Base-by-base conservation (phyloP, 2,113 vertebrate species). In the Capreolus pygargus region DNA sequence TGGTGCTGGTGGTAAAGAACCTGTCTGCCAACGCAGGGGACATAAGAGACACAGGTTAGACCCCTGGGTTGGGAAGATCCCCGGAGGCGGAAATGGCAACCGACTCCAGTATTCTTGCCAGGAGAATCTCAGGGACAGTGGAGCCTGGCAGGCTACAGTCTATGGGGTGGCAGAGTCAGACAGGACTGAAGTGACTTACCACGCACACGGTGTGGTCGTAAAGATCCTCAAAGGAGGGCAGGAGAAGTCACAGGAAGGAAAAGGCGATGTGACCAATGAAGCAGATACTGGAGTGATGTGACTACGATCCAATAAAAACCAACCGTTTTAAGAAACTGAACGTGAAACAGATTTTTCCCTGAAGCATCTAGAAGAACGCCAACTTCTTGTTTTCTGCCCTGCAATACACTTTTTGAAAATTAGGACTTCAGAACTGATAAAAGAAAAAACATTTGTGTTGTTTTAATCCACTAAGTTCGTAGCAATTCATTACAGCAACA, bases 181-280 rank as follows among this genome's bases (percentile, higher is more conserved):
- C 23, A 27, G 25, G 36, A 76, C 39, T 76, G 70, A 27, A 43
- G 70, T 76, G 39, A 76, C 36, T 76, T 76, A 27, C 5, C 39
- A 76, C 0, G 1, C 21, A 76, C 23, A 43, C 43, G 55, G 1
- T 47, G 14, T 23, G 43, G 28, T 83, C 5, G 16, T 15, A 60
- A 52, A 10, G 14, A 19, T 81, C 8, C 6, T 82, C 54, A 92
- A 88, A 84, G 11, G 0, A 28, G 74, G 28, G 21, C 36, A 50
- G 6, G 4, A 76, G 19, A 39, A 70, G 33, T 89, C 58, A 92
- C 13, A 54, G 7, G 61, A 50, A 89, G 33, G 14, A 82, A 19
- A n/a, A 67, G 6, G 1, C 16, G 6, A 25, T 16, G 14, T 76
- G 60, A 78, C 30, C 12, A 54, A 33, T 13, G 30, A 54, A n/a